Base-by-base conservation (phyloP, 2,888 invertebrate species). In the Drosophila anomalata region DNA sequence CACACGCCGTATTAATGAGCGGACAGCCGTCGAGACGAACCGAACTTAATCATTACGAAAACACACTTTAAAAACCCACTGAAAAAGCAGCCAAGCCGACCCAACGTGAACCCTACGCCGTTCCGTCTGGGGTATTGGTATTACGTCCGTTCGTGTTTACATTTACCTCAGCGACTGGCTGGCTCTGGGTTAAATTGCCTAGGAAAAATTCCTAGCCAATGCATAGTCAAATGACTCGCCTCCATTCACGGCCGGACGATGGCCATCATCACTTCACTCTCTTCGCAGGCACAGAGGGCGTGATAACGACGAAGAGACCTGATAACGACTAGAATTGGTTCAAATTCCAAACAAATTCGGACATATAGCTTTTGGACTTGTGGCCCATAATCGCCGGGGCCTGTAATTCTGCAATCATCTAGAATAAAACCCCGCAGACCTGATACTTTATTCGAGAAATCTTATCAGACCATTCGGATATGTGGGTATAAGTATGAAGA, bases 1-100 rank as follows among this genome's bases (percentile, higher is more conserved):
- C 44, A 39, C 39, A 53, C n/a, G 20, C 11, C 46, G 70, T 86
- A 88, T 85, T 84, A 84, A 88, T 88, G 84, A 87, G 87, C 69
- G 76, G 85, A 78, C 85, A 83, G 63, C 84, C 84, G 78, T n/a
- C 44, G 66, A 70, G 70, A 69, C 57, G 54, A 84, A 75, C 55
- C 59, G 54, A 80, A 70, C 68, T 80, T 71, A 60, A 67, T 56
- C 84, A 60, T 83, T 78, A 68, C 80, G 71, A 80, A 78, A 84
- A 81, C 84, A 59, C 76, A 42, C 41, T 20, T 42, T 42, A 42
- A 42, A 42, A 41, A 20, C 41, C 5, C 41, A 9, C 56, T 31
- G 70, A 36, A 59, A 48, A 47, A 39, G 68, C 75, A 75, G 55
- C 51, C 36, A 36, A 36, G 68, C 44, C 68, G 70, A 74, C 70